Percentiles rank a stretch among this genome's conserved stretches.
phyloP scores from a whole-genome alignment of 2,113 vertebrate species.

The Ranitomeya variabilis region DNA sequence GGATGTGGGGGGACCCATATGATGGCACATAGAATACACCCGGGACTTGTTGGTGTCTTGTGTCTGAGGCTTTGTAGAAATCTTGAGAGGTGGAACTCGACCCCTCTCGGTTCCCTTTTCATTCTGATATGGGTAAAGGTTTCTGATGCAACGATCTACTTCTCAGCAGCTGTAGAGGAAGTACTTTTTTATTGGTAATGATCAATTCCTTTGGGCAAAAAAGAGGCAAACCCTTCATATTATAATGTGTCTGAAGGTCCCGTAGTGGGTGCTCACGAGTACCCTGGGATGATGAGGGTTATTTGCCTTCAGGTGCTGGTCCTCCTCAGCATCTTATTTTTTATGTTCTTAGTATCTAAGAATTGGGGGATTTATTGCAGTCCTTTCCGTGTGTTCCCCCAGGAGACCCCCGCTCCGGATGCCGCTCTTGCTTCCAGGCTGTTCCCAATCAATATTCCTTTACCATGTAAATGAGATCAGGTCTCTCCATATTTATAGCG shows the following conservation, averaged over 20 bases:
- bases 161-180: not conserved
- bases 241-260: too few species aligned
- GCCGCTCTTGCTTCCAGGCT: not conserved
- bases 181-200: too few species aligned
- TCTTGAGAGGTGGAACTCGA: too few species aligned
- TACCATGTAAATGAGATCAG: slow-evolving; percentile 34
- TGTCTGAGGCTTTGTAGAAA: too few species aligned
- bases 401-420: not conserved
- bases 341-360: not conserved
- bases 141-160: not conserved
- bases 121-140: not conserved
- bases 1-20: too few species aligned
- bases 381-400: not conserved
- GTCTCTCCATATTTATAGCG: slow-evolving; percentile 14
- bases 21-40: too few species aligned
- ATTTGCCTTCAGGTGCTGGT: not conserved
- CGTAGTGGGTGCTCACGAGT: not conserved
- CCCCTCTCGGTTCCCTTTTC: too few species aligned
- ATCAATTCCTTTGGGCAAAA: too few species aligned
- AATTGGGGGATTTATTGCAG: not conserved
- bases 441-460: slow-evolving; percentile 45
- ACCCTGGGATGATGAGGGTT: not conserved
- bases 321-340: not conserved
- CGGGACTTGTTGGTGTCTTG: too few species aligned
- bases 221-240: too few species aligned